Percentiles rank a stretch among this genome's conserved stretches.
These are phyloP conservation scores for Lamprologus tigripictilis DNA, from an alignment of 2,113 vertebrate genomes.

Conservation along the genomic window DNA sequence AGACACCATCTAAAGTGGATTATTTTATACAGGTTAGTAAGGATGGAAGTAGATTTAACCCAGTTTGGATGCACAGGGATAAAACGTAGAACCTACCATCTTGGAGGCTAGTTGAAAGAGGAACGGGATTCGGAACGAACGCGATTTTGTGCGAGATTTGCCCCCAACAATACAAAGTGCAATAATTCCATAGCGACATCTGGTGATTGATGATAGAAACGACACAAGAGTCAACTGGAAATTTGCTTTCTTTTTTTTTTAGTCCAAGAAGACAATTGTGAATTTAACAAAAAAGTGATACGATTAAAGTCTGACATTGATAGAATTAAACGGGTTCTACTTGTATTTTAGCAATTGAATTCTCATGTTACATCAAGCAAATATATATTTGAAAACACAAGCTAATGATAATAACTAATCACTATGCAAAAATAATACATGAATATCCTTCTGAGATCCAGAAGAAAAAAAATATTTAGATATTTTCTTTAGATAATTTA, in stretches of 20 bases:
- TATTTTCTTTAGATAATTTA: background rate
- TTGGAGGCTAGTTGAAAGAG: conserved; percentile 66
- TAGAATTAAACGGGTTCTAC: background rate
- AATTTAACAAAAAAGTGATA: background rate
- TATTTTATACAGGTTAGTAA: rapidly evolving
- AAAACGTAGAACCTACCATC: conserved; percentile 66
- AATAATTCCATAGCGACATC: conserved; percentile 33
- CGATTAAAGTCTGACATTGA: background rate
- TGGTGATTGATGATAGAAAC: background rate
- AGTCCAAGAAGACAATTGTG: background rate
- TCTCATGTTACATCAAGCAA: background rate
- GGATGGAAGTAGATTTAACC: conserved; percentile 55
- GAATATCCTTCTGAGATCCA: background rate
- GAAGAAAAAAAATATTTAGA: background rate
- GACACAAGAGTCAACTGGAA: background rate
- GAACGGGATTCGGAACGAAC: conserved; percentile 46
- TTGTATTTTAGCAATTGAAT: background rate
- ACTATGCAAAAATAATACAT: background rate
- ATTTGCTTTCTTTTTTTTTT: background rate
- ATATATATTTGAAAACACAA: background rate
- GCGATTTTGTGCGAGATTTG: conserved; percentile 67
- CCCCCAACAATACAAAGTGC: background rate
- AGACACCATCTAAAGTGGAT: rapidly evolving
- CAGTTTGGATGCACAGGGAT: background rate
- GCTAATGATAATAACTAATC: background rate